Base-by-base conservation (phyloP, 1,140 invertebrate genomes). In the Hypsibius dujardini region DNA sequence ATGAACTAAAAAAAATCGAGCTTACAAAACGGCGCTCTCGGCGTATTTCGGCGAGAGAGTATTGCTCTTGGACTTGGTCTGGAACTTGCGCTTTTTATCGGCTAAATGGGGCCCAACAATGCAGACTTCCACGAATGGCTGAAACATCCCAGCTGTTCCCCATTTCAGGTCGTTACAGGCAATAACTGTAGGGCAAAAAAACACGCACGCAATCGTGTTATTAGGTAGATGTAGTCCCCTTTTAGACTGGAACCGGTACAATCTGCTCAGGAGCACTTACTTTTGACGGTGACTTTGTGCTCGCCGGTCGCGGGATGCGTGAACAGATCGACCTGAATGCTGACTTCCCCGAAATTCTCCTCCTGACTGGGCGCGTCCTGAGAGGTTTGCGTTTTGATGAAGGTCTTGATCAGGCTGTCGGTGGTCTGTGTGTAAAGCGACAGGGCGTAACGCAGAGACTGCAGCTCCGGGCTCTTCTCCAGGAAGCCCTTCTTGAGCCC, bases 401-500 rank as follows among this genome's bases (percentile, higher is more conserved):
- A 99, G 1, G 94, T 98, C 80, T 97, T 96, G 76, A 99, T 98
- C 47, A 99, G 84, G 2, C 95, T 93, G 77, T 99, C 96, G 1
- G 96, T 99, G 2, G 96, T 97, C 83, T 99, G 95, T 1, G 96
- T 99, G 83, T 99, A 99, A 59, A 99, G 81, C 70, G 93, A 97
- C 14, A 99, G 84, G 1, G 96, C 96, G 77, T 99, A 98, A 78
- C 94, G 85, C 69, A 99, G 82, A 71, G 92, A 96, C 79, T 97
- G 92, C 42, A 99, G 80, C 78, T 99, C 96, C 0, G 91, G 83
- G 73, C 92, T 96, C 81, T 98, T 98, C 77, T 99, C 96, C 47
- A 99, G 82, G 84, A 96, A 99, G 1, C 87, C 88, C 79, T 98
- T 98, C 83, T 98, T 98, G n/a, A 99, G 83, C n/a, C 96, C 96